Evolutionary conservation across 2,797 vertebrate genomes (phyloP).

Genomic region (Mastacembelus armatus): DNA sequence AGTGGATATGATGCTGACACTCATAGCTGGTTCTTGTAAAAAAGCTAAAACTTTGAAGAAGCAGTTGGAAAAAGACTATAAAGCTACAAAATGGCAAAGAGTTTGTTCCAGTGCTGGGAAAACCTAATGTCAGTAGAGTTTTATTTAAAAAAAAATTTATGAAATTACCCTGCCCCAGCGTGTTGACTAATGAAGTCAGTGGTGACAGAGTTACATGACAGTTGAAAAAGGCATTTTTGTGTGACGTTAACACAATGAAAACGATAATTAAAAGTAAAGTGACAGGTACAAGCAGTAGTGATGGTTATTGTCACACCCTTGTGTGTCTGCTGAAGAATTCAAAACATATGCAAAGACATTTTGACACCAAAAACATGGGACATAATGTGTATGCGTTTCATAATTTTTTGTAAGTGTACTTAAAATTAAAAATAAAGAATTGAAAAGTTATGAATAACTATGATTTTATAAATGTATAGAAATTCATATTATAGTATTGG

Average conservation of each 20-base stretch:
- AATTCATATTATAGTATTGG: slow-evolving; percentile 68
- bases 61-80: not conserved
- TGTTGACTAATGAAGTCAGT: too few relatives aligned
- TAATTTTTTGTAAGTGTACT: slow-evolving; percentile 83
- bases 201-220: slow-evolving; percentile 19
- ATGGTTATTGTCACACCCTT: slow-evolving; percentile 15
- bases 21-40: slow-evolving; percentile 32
- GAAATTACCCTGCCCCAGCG: too few relatives aligned
- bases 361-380: slow-evolving; percentile 77
- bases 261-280: too few relatives aligned
- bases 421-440: slow-evolving; percentile 81
- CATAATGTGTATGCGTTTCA: slow-evolving; percentile 51
- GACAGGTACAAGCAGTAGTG: slow-evolving; percentile 25
- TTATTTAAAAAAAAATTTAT: slow-evolving; percentile 18
- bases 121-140: slow-evolving; percentile 32
- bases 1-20: slow-evolving; percentile 20
- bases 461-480: slow-evolving; percentile 80
- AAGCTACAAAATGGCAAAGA: slow-evolving; percentile 17
- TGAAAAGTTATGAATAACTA: slow-evolving; percentile 72
- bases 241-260: slow-evolving; percentile 7
- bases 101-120: slow-evolving; percentile 12
- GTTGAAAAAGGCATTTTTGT: slow-evolving; percentile 7
- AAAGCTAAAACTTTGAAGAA: slow-evolving; percentile 12
- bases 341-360: slow-evolving; percentile 76
- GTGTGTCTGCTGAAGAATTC: slow-evolving; percentile 47